Evolutionary conservation across 2,888 invertebrate species (phyloP).

Genomic region (Stenodema calcarata): DNA sequence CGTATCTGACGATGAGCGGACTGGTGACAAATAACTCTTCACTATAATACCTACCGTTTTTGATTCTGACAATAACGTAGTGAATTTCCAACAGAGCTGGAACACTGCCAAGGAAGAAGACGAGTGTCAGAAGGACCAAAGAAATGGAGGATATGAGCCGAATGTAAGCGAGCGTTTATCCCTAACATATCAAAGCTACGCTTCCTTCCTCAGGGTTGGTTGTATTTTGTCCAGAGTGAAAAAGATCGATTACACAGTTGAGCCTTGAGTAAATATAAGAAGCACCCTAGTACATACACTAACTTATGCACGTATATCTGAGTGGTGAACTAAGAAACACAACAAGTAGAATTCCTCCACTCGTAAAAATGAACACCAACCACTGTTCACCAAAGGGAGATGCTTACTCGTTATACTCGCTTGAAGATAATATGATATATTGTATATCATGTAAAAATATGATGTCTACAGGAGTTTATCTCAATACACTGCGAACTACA

Average conservation of each 20-base stretch:
- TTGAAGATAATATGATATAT: no score
- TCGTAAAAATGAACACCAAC: no score
- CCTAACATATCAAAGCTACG: background rate
- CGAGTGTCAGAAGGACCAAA: slow-evolving; percentile 43
- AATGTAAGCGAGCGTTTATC: slow-evolving; percentile 34
- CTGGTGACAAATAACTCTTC: no score
- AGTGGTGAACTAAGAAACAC: background rate
- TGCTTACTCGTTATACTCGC: no score
- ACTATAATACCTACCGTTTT: background rate
- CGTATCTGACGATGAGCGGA: no score
- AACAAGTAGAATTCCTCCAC: background rate
- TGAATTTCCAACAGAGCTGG: slow-evolving; percentile 34
- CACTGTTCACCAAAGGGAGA: no score
- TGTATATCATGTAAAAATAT: no score
- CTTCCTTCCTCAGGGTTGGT: background rate
- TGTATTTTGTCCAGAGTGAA: background rate
- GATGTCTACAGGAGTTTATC: no score
- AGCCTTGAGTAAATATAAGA: background rate
- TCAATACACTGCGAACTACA: no score
- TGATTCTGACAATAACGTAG: background rate
- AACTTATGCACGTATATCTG: background rate
- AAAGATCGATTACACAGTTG: background rate
- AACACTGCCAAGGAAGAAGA: slow-evolving; percentile 43
- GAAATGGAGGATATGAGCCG: slow-evolving; percentile 42
- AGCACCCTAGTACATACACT: background rate